A percentile compares a stretch with the other conserved stretches of the same genome.
phyloP scores from a whole-genome alignment of 2,888 invertebrate genomes.

The Dryadula phaetusa region DNA sequence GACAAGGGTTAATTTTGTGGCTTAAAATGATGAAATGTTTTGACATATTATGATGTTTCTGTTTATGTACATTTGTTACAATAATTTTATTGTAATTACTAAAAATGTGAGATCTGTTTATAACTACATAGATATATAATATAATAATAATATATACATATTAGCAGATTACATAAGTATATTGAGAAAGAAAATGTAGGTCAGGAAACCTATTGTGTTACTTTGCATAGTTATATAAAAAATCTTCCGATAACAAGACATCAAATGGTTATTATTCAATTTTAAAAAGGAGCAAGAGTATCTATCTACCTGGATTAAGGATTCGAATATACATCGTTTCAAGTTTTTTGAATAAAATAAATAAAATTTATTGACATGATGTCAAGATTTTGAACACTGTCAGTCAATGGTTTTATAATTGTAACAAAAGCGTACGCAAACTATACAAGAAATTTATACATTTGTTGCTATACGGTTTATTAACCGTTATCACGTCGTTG shows the following conservation, averaged over 20 bases:
- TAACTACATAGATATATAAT: too few relatives aligned
- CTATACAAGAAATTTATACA: slow-evolving; percentile 11
- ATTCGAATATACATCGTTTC: slow-evolving; percentile 60
- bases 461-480: slow-evolving; percentile 54
- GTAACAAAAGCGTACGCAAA: slow-evolving; percentile 18
- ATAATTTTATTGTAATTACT: background rate
- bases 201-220: slow-evolving; percentile 30
- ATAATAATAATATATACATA: too few relatives aligned
- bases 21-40: background rate
- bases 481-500: background rate
- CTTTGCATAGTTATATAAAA: slow-evolving; percentile 33
- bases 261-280: slow-evolving; percentile 51
- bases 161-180: background rate
- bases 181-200: slow-evolving; percentile 16
- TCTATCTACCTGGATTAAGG: slow-evolving; percentile 28
- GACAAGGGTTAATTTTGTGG: background rate
- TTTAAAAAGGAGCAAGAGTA: slow-evolving; percentile 40
- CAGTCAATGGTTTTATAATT: slow-evolving; percentile 72
- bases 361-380: slow-evolving; percentile 62
- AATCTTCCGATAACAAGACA: slow-evolving; percentile 45
- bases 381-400: slow-evolving; percentile 65
- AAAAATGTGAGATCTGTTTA: too few relatives aligned
- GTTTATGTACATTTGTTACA: too few relatives aligned
- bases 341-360: slow-evolving; percentile 59
- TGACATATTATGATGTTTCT: background rate